Base-by-base conservation (phyloP, 2,797 vertebrate genomes). In the Streptopelia turtur region DNA sequence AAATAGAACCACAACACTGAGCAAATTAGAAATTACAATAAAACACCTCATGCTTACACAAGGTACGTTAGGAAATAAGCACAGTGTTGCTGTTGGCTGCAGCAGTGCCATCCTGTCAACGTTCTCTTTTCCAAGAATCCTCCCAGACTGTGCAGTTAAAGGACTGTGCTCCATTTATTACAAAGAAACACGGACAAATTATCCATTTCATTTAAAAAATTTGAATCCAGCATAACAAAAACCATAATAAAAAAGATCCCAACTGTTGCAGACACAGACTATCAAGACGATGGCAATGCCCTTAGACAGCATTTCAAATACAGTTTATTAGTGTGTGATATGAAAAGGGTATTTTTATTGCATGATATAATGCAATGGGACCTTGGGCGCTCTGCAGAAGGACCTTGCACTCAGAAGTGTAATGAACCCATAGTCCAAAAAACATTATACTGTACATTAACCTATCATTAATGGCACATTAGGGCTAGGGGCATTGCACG, bases 291-390 rank as follows among this genome's bases (percentile, higher is more conserved):
- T 61, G 16, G 93, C 83, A 82, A 94, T 68, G 93, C 93, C 97
- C 97, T 98, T 22, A 91, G 97, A 96, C 94, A 97, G 98, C 97
- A 66, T 97, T 98, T 98, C 97, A 98, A 98, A 96, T 96, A 98
- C 98, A 98, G 98, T 97, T 98, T 98, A 98, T 98, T 97, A 98
- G 97, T n/a, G 94, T 98, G 98, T 98, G 98, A 98, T 98, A 97
- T 97, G 95, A 98, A 98, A 97, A 97, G 98, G 97, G 97, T 97
- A 92, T 97, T 98, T 98, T 98, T 98, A 98, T 97, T 98, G 97
- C 97, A 97, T 98, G 98, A 98, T 98, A 98, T 98, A 98, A 98
- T 97, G 97, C 98, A 97, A 94, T 97, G 97, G 97, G 97, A 98
- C 97, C 97, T 97, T 97, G 97, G 97, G 97, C 97, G 69, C 97